phyloP scores from a whole-genome alignment of 2,113 vertebrate species.

The Crotalus helleri region DNA sequence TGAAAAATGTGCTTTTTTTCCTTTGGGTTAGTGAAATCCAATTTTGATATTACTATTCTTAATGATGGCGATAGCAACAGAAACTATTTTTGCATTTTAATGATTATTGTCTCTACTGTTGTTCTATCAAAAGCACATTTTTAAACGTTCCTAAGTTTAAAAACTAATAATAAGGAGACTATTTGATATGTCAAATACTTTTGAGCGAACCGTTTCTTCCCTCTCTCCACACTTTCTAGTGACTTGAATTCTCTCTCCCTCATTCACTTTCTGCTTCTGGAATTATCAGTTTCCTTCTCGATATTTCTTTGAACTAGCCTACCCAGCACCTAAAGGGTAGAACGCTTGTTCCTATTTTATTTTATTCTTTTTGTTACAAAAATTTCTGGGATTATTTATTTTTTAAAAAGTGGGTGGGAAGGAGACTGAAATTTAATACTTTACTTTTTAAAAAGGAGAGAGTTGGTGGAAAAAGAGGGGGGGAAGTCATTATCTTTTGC shows the following conservation, averaged over 20 bases:
- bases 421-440: not conserved
- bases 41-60: slow-evolving; percentile 51
- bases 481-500: not conserved
- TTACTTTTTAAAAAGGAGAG: not conserved
- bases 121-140: slow-evolving; percentile 14
- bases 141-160: slow-evolving; percentile 43
- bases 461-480: not conserved
- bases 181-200: slow-evolving; percentile 57
- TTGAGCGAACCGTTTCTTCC: slow-evolving; percentile 20
- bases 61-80: slow-evolving; percentile 37
- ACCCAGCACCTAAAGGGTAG: slow-evolving; percentile 48
- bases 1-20: slow-evolving; percentile 48
- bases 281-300: slow-evolving; percentile 18
- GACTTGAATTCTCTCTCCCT: slow-evolving; percentile 48
- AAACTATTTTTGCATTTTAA: slow-evolving; percentile 57
- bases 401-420: not conserved
- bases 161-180: slow-evolving; percentile 44
- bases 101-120: slow-evolving; percentile 47
- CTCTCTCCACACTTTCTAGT: slow-evolving; percentile 33
- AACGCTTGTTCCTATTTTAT: slow-evolving; percentile 26
- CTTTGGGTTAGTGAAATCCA: slow-evolving; percentile 46
- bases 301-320: slow-evolving; percentile 26
- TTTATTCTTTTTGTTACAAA: slow-evolving; percentile 25
- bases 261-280: slow-evolving; percentile 34
- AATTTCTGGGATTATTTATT: slow-evolving; percentile 31